Evolutionary conservation across 1,140 invertebrate species (phyloP).

Genomic region (Temnothorax longispinosus): DNA sequence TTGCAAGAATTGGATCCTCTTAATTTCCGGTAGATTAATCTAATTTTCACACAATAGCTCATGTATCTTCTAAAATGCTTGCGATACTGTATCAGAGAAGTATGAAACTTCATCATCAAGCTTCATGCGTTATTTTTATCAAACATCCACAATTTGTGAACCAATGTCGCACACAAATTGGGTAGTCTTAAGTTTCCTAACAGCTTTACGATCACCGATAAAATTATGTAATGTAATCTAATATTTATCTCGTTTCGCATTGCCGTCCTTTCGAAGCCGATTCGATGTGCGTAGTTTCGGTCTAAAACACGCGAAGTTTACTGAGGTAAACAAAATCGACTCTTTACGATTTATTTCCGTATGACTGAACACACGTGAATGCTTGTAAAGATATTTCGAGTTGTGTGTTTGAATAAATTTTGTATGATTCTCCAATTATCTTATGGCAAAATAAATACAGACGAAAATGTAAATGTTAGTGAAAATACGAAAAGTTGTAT

Average conservation of each 20-base stretch:
- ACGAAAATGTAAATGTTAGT: not conserved
- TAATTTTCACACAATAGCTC: not conserved
- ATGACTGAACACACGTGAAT: not conserved
- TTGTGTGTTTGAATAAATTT: not conserved
- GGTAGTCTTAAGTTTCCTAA: constrained; percentile 76
- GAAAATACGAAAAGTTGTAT: not conserved
- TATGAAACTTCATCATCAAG: constrained; percentile 10
- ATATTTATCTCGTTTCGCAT: constrained; percentile 80
- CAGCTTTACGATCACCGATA: constrained; percentile 80
- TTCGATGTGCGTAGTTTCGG: constrained; percentile 60
- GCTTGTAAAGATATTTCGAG: not conserved
- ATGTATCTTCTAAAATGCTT: not conserved
- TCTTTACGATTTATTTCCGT: constrained; percentile 49
- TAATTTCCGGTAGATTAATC: not conserved
- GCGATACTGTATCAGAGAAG: not conserved
- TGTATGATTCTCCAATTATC: not conserved
- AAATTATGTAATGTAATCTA: constrained; percentile 84
- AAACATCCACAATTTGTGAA: constrained; percentile 60
- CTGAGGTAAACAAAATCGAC: constrained; percentile 54
- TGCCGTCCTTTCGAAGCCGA: constrained; percentile 64
- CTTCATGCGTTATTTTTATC: constrained; percentile 52
- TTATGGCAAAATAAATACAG: not conserved
- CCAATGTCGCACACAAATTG: constrained; percentile 56
- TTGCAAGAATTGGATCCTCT: not conserved
- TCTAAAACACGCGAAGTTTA: constrained; percentile 62